Percentiles rank a stretch among this genome's conserved stretches.
Conservation (phyloP, 2,797 vertebrate species). For the Nyctalus aviator region DNA sequence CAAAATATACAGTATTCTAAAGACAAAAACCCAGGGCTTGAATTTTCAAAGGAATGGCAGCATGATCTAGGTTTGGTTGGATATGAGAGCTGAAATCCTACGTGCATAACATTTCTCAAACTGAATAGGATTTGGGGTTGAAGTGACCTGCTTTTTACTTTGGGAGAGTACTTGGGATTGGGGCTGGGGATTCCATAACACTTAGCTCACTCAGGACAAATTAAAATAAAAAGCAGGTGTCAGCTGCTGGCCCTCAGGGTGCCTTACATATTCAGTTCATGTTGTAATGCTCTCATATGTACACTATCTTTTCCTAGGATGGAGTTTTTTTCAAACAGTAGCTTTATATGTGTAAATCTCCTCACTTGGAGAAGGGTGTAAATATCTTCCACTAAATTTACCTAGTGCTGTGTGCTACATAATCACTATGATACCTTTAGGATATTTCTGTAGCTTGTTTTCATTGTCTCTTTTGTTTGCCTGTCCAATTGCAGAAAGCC, state of each 20-base stretch:
- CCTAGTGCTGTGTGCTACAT: neutral
- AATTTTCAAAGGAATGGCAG: slow-evolving; percentile 56
- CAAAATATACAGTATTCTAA: neutral
- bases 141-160: slow-evolving; percentile 37
- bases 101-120: neutral
- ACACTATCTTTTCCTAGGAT: slow-evolving; percentile 4
- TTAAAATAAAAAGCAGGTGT: slow-evolving; percentile 7
- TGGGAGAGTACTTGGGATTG: neutral
- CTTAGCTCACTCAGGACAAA: slow-evolving; percentile 12
- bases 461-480: slow-evolving; percentile 55
- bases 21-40: slow-evolving; percentile 27
- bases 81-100: neutral
- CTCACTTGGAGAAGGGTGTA: neutral
- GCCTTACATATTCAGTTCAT: slow-evolving; percentile 1
- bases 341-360: slow-evolving; percentile 17
- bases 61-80: slow-evolving; percentile 43
- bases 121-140: neutral
- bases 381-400: neutral
- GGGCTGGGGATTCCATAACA: neutral
- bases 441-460: slow-evolving; percentile 27
- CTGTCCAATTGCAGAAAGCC: slow-evolving; percentile 83
- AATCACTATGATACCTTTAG: neutral
- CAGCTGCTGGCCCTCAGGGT: neutral
- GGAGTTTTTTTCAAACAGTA: slow-evolving; percentile 45
- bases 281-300: neutral